These are phyloP conservation scores for Pogonophryne albipinna DNA, from an alignment of 2,797 vertebrate genomes.

Conservation along the genomic window DNA sequence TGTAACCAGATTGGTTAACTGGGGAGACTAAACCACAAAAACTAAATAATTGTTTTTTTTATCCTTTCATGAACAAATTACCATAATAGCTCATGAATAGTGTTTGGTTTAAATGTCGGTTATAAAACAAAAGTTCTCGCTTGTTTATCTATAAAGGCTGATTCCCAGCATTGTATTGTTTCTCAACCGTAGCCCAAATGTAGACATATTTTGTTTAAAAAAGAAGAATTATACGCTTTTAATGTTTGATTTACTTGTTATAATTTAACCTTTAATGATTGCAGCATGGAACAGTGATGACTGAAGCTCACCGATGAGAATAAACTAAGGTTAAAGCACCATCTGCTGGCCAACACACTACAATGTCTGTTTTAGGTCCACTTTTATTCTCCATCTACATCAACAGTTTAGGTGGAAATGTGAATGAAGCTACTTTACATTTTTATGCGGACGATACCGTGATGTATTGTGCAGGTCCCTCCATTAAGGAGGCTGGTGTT, in stretches of 20 bases:
- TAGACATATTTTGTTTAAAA: background rate
- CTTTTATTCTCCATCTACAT: no score
- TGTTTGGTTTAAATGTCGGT: background rate
- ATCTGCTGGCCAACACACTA: slow-evolving; percentile 67
- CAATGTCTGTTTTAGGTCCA: no score
- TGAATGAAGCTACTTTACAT: no score
- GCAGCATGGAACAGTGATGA: background rate
- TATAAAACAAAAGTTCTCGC: slow-evolving; percentile 16
- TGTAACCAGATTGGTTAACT: slow-evolving; percentile 48
- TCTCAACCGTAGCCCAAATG: background rate
- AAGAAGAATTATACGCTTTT: background rate
- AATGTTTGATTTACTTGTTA: background rate
- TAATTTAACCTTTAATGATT: slow-evolving; percentile 1
- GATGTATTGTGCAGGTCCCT: no score
- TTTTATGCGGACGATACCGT: no score
- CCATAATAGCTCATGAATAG: slow-evolving; percentile 14
- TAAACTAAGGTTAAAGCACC: slow-evolving; percentile 58
- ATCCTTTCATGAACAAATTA: slow-evolving; percentile 18
- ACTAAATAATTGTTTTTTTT: slow-evolving; percentile 13
- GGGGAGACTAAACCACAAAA: slow-evolving; percentile 33
- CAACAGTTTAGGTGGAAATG: no score
- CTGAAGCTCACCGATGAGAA: background rate
- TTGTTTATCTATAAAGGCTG: background rate
- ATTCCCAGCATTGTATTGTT: background rate
- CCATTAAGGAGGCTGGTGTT: no score